phyloP scores from a whole-genome alignment of 2,888 invertebrate species.

The Tolmerus cingulatus region DNA sequence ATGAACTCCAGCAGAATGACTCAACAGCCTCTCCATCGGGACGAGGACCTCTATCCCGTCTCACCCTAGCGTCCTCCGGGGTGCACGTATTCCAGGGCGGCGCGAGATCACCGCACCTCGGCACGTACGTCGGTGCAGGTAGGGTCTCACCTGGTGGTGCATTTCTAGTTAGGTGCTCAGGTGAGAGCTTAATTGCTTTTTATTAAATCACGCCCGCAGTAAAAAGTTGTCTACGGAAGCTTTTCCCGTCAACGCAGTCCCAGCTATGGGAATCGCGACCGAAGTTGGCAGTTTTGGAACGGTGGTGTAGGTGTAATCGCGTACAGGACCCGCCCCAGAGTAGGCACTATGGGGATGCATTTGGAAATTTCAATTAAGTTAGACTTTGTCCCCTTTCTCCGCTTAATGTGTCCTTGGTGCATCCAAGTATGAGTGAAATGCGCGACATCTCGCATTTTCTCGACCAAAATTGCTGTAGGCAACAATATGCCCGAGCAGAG shows the following conservation, averaged over 20 bases:
- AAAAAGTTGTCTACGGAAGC: slow-evolving; percentile 27
- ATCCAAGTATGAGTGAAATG: neutral
- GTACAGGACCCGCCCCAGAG: neutral
- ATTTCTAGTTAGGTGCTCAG: slow-evolving; percentile 19
- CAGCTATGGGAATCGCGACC: neutral
- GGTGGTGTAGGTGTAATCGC: neutral
- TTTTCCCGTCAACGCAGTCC: neutral
- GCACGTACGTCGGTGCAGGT: neutral
- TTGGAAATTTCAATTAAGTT: slow-evolving; percentile 26
- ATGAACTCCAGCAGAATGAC: slow-evolving; percentile 29
- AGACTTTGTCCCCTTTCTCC: neutral
- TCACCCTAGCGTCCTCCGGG: neutral
- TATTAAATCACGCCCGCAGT: slow-evolving; percentile 33
- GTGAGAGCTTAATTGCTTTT: slow-evolving; percentile 32
- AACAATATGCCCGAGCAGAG: neutral
- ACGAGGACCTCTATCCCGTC: neutral
- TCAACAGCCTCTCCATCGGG: slow-evolving; percentile 3
- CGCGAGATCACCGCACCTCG: neutral
- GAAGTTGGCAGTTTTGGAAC: neutral
- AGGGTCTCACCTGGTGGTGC: neutral
- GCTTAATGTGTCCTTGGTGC: neutral
- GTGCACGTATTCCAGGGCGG: neutral
- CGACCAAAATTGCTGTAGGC: slow-evolving; percentile 11
- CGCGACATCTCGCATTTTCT: neutral
- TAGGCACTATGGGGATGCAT: neutral